phyloP scores from a whole-genome alignment of 2,797 vertebrate species.

The Lacerta agilis region DNA sequence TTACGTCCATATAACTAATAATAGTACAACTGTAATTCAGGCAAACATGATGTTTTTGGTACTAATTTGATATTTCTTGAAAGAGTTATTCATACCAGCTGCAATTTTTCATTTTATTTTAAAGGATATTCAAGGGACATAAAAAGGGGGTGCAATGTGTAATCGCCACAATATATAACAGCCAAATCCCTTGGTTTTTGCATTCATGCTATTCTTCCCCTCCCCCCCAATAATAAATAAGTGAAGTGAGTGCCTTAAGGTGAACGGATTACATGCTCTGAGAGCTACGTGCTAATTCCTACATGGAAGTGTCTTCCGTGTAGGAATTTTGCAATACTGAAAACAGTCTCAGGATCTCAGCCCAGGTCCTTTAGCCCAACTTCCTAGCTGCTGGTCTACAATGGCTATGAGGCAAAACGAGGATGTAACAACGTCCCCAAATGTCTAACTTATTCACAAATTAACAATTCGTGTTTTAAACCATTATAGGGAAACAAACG shows the following conservation, averaged over 20 bases:
- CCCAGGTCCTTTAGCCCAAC: background rate
- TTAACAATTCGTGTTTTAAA: background rate
- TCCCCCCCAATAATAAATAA: background rate
- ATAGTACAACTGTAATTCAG: background rate
- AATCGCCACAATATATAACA: background rate
- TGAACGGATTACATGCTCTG: background rate
- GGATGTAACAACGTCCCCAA: slow-evolving; percentile 42
- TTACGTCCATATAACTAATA: background rate
- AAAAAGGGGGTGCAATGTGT: background rate
- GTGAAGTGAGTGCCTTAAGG: background rate
- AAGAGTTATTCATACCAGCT: background rate
- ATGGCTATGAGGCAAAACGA: slow-evolving; percentile 38
- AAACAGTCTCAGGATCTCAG: background rate
- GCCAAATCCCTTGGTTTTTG: background rate
- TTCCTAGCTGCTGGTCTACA: background rate
- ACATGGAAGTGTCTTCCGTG: background rate
- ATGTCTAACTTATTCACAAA: slow-evolving; percentile 22
- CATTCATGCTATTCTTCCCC: background rate
- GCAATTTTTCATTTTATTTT: background rate
- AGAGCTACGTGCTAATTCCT: background rate
- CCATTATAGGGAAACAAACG: background rate
- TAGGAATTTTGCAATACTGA: background rate
- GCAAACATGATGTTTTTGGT: background rate
- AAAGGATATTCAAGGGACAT: background rate
- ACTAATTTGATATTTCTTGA: background rate